Conservation (phyloP, 2,888 invertebrate species). For the Pristionchus fissidentatus region DNA sequence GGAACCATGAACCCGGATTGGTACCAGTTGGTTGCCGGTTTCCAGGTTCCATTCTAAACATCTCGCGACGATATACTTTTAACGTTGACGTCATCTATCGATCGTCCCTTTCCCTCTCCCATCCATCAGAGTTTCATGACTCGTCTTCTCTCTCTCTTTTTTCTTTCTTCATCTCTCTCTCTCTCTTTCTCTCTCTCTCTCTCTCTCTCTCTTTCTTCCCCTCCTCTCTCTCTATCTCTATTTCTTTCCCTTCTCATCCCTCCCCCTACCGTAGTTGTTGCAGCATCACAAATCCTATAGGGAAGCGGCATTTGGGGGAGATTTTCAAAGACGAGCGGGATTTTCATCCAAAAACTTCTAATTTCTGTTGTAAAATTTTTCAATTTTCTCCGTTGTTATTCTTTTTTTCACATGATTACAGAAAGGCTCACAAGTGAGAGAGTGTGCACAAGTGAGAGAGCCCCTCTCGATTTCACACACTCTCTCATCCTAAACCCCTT, state of each 20-base stretch:
- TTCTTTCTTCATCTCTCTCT: constrained; percentile 18
- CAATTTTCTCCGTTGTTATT: too few relatives aligned
- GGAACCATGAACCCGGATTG: neutral
- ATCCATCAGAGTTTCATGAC: neutral
- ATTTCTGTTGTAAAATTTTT: too few relatives aligned
- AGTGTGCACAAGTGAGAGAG: too few relatives aligned
- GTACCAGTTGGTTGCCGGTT: neutral
- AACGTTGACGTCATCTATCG: too few relatives aligned
- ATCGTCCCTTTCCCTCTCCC: neutral
- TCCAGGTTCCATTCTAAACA: neutral
- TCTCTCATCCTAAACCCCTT: too few relatives aligned
- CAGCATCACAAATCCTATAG: neutral
- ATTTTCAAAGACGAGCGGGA: neutral
- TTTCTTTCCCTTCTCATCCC: constrained; percentile 36
- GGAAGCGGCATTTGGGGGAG: neutral
- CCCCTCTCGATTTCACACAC: too few relatives aligned
- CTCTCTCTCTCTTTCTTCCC: constrained; percentile 45
- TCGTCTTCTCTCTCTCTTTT: neutral
- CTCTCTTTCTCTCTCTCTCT: constrained; percentile 37
- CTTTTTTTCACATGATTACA: too few relatives aligned
- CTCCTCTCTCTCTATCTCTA: constrained; percentile 48
- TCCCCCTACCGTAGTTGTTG: neutral
- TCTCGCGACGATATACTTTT: too few relatives aligned
- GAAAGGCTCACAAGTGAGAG: too few relatives aligned
- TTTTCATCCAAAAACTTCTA: neutral